Evolutionary conservation across 2,113 vertebrate genomes (phyloP), one percentile per base, ranked within the genome.

Genomic region (Benitochromis conjunctus): DNA sequence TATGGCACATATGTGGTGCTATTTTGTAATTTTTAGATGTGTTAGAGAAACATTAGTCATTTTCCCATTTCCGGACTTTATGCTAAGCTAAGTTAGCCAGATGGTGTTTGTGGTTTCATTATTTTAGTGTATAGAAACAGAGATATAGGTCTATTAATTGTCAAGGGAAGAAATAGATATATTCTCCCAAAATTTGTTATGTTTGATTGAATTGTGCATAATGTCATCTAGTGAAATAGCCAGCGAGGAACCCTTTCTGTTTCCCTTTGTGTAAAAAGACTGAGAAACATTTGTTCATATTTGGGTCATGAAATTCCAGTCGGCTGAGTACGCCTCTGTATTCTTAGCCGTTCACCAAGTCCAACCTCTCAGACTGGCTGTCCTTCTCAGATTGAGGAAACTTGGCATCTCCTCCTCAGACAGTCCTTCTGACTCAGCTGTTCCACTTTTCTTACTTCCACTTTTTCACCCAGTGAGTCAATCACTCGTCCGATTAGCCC

Each of bases 401-500:
- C 58, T 48, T 86, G 85, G 76, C 86, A 83, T 79, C 38, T 89
- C 77, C 19, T 89, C 76, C 53, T 83, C 38, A 74, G 31, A 88
- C 86, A 81, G 80, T 80, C 66, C 38, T 51, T 81, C 88, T 87
- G 92, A 93, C 90, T 94, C 91, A 91, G 90, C 90, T 82, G 19
- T 87, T 91, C 69, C 66, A n/a, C 60, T 62, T 31, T 83, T 69
- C 54, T 84, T 88, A 56, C 69, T 46, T 91, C 87, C 84, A 66
- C 38, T 51, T 26, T 79, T 53, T 89, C 96, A 94, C 96, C 66
- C 96, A 97, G 87, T 83, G 94, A 88, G 96, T 96, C 87, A 91
- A 97, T 71, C 94, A 96, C 60, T 96, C 94, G 6, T 91, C 97
- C 29, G 4, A 71, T 90, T 96, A 97, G 87, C 96, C 95, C 93